Base-by-base conservation (phyloP, 2,888 invertebrate species). In the Hemistola chrysoprasaria region DNA sequence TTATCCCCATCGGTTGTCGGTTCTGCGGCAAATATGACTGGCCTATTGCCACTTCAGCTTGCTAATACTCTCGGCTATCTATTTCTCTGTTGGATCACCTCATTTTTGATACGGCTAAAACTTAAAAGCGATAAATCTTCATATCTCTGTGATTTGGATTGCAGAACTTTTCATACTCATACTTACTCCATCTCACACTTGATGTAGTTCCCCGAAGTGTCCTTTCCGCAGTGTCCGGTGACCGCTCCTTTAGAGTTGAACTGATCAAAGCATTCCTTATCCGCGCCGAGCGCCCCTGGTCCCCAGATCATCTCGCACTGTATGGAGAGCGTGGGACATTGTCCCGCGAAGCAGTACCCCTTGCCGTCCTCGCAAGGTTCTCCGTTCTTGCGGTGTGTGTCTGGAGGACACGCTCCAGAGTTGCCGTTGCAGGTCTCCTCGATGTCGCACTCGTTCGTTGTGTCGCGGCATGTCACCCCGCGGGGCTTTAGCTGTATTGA, bases 221-320 rank as follows among this genome's bases (percentile, higher is more conserved):
- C 95, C 52, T 93, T 93, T 26, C 99, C 99, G 76, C 99, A 99
- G 78, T 99, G 98, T 0, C 99, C 99, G 59, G 95, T 97, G 56
- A 96, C 95, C 30, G 96, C 95, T 6, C 99, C 99, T 69, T 98
- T 97, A 0, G 96, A 94, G 80, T 99, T 99, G 88, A 97, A 98
- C 80, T 97, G 95, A 50, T 97, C 96, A 80, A 95, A 98, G 86
- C 98, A 99, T 64, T 95, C 93, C 50, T 92, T 91, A 71, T 97
- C 96, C 1, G 95, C 97, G 0, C 95, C 93, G 28, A 91, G 85
- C 0, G 96, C 94, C 6, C 95, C 95, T 58, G 93, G 92, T 11
- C 98, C 98, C 99, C 99, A 99, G 59, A 99, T 95, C 53, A 92
- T 92, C 72, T 95, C 94, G 76, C 99, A 99, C 79, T 99, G 98